Conservation (phyloP, 2,888 invertebrate species). For the Lagria hirta region DNA sequence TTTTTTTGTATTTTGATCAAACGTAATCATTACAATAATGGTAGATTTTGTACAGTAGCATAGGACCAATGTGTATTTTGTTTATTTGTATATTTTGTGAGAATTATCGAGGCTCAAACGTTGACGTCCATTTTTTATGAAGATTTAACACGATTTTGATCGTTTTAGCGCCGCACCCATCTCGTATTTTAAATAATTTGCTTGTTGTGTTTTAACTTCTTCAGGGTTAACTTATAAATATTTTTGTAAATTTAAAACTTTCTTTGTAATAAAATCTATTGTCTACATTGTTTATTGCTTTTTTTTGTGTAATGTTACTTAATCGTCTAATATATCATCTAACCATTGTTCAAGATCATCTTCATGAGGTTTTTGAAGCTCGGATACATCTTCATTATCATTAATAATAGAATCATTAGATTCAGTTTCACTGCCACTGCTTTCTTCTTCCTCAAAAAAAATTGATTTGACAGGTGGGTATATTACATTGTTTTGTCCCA, state of each 20-base stretch:
- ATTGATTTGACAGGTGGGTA: no score
- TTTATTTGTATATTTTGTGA: constrained; percentile 10
- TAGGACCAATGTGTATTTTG: constrained; percentile 28
- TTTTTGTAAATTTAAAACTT: constrained; percentile 27
- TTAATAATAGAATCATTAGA: background rate
- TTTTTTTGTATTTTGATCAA: constrained; percentile 4
- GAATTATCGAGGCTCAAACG: constrained; percentile 18
- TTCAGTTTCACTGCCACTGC: background rate
- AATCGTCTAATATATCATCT: constrained; percentile 22
- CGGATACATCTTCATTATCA: constrained; percentile 3
- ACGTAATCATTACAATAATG: constrained; percentile 21
- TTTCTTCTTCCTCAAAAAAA: background rate
- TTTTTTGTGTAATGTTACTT: no score
- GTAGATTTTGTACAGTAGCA: constrained; percentile 26
- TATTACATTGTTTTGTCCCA: background rate
- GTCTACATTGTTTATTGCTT: no score
- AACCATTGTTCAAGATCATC: constrained; percentile 20
- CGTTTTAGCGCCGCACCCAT: constrained; percentile 18
- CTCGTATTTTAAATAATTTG: constrained; percentile 11
- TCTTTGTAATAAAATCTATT: constrained; percentile 27
- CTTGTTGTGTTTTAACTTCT: constrained; percentile 17
- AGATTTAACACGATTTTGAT: constrained; percentile 21
- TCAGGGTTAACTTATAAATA: constrained; percentile 24
- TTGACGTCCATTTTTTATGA: constrained; percentile 24
- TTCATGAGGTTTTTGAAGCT: background rate